A percentile compares a stretch with the other conserved stretches of the same genome.
These are phyloP conservation scores for Antrozous pallidus DNA, from an alignment of 2,797 vertebrate genomes.

Conservation along the genomic window DNA sequence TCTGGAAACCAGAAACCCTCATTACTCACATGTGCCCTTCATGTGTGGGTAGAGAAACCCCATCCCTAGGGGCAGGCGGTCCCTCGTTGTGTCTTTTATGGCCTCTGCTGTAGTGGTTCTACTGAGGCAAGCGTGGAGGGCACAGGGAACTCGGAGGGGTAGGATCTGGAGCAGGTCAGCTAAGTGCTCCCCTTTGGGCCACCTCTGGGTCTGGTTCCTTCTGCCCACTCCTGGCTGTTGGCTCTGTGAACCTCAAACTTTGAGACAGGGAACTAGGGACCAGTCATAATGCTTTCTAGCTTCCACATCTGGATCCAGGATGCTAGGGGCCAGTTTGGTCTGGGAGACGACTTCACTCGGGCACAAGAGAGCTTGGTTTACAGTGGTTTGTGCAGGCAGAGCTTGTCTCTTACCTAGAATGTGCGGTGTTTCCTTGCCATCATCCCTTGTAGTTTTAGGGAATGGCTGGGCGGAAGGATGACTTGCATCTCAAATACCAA, in stretches of 20 bases:
- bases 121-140: not conserved
- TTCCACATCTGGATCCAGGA: not conserved
- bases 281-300: not conserved
- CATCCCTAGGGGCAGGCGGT: not conserved
- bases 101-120: not conserved
- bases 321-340: not conserved
- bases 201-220: not conserved
- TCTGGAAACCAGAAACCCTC: not conserved
- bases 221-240: not conserved
- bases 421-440: not conserved
- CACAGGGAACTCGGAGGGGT: not conserved
- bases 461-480: not conserved
- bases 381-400: not conserved
- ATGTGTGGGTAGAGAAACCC: not conserved
- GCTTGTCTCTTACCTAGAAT: not conserved
- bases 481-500: not conserved
- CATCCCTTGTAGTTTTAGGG: not conserved
- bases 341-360: not conserved
- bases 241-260: not conserved
- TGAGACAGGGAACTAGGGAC: not conserved
- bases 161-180: not conserved
- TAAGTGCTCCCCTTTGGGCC: fast-evolving
- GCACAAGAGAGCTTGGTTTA: not conserved
- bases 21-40: not conserved
- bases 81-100: not conserved